Conservation (phyloP, 2,888 invertebrate species). For the Philereme vetulata region DNA sequence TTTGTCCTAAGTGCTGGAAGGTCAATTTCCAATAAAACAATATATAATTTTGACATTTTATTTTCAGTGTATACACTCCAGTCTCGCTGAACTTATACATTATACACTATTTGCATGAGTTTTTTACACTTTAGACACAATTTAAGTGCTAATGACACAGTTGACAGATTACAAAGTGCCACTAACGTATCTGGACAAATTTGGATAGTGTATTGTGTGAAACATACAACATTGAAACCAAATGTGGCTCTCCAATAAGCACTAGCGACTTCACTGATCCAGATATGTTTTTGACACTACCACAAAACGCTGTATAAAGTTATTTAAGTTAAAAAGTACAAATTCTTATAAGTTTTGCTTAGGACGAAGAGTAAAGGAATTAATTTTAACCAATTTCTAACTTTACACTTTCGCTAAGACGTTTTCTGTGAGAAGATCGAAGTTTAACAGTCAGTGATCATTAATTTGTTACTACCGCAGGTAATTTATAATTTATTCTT, state of each 20-base stretch:
- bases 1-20: no score
- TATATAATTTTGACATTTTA: conserved; percentile 50
- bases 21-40: conserved; percentile 34
- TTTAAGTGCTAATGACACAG: conserved; percentile 25
- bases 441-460: not conserved
- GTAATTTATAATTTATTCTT: no score
- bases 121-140: conserved; percentile 45
- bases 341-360: not conserved
- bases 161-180: not conserved
- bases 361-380: not conserved
- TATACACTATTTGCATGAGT: conserved; percentile 31
- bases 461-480: not conserved
- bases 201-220: no score
- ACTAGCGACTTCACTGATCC: not conserved
- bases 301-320: not conserved
- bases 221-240: no score
- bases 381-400: not conserved
- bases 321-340: not conserved
- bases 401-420: not conserved
- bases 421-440: not conserved
- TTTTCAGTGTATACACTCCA: conserved; percentile 44
- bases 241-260: not conserved
- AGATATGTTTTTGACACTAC: not conserved
- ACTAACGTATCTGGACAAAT: no score
- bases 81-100: conserved; percentile 32